Evolutionary conservation across 2,113 vertebrate species (phyloP).

Genomic region (Calidris pygmaea): DNA sequence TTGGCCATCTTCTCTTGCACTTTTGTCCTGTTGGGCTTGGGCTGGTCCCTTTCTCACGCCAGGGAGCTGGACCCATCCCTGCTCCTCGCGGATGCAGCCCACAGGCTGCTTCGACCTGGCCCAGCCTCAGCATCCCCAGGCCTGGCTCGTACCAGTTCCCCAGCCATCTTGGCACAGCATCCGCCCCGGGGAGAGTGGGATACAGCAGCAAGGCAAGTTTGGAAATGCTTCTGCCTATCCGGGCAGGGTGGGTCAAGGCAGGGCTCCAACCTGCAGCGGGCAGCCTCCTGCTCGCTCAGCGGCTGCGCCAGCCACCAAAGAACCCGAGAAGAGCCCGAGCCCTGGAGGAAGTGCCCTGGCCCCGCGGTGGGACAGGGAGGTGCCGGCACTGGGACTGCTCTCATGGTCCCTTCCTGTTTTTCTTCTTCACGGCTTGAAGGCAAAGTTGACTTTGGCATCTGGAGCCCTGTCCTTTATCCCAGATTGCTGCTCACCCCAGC

Average conservation of each 20-base stretch:
- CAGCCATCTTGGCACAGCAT: neutral
- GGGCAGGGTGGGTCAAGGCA: neutral
- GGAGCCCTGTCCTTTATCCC: constrained; percentile 11
- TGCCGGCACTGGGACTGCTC: constrained; percentile 6
- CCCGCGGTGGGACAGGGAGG: constrained; percentile 32
- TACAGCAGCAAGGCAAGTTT: neutral
- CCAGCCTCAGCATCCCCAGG: neutral
- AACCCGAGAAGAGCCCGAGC: neutral
- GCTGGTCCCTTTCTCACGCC: neutral
- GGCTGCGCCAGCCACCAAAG: neutral
- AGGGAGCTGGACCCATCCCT: neutral
- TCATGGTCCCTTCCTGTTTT: constrained; percentile 59
- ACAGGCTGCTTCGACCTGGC: neutral
- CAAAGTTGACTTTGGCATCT: constrained; percentile 54
- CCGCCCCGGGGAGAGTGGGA: neutral
- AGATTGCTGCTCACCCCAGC: neutral
- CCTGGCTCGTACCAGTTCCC: neutral
- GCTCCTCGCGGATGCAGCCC: neutral
- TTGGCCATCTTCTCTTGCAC: neutral
- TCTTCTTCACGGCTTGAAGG: constrained; percentile 11
- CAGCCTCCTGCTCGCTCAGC: neutral
- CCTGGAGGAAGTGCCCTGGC: constrained; percentile 36
- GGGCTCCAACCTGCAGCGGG: neutral
- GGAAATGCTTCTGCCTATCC: neutral
- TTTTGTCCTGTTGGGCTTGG: neutral